phyloP scores from a whole-genome alignment of 2,797 vertebrate genomes.

The Meda fulgida region DNA sequence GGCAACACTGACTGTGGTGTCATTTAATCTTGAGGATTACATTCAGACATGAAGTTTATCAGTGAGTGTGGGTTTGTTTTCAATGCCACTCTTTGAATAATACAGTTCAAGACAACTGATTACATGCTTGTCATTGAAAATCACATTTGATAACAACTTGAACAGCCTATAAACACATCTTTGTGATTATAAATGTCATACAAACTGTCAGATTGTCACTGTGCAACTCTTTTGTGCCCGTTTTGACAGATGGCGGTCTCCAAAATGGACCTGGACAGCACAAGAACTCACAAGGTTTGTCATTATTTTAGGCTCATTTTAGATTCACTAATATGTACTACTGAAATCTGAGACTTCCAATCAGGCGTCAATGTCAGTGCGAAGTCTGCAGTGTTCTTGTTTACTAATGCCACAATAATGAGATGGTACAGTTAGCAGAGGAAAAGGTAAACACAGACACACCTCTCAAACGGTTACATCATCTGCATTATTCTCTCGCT shows the following conservation, averaged over 20 bases:
- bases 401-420: conserved; percentile 1
- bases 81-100: background rate
- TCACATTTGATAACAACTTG: background rate
- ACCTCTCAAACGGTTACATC: conserved; percentile 61
- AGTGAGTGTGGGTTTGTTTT: background rate
- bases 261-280: conserved; percentile 80
- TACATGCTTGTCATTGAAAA: background rate
- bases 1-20: background rate
- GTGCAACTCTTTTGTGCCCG: background rate
- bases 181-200: background rate
- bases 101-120: background rate
- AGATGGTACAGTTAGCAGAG: background rate
- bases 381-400: background rate
- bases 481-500: conserved; percentile 58
- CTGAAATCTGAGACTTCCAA: background rate
- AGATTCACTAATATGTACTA: no score
- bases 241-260: conserved; percentile 78
- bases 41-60: background rate
- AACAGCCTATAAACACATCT: background rate
- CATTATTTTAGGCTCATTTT: background rate
- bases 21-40: background rate
- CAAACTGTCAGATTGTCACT: background rate
- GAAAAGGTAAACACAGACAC: conserved; percentile 59
- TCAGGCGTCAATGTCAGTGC: background rate
- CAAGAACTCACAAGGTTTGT: conserved; percentile 80